Conservation (phyloP, 2,113 vertebrate genomes). For the Crotophaga sulcirostris region DNA sequence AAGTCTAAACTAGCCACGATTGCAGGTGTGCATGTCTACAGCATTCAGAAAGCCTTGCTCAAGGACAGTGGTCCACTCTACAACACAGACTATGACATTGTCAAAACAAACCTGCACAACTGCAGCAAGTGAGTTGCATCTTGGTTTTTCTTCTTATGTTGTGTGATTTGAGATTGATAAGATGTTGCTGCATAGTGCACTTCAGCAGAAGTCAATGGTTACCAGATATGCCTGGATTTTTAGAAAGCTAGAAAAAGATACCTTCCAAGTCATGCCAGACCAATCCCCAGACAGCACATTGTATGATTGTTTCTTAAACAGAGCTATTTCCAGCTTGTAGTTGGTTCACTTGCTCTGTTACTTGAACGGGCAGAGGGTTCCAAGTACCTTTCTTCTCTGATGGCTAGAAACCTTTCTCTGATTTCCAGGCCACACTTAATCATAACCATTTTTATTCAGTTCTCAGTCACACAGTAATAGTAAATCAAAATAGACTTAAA, state of each 20-base stretch:
- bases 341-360: background rate
- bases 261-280: background rate
- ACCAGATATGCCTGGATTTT: background rate
- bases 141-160: background rate
- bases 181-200: background rate
- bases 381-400: background rate
- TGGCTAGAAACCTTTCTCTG: background rate
- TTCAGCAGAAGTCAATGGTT: background rate
- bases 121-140: constrained; percentile 84
- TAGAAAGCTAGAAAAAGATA: background rate
- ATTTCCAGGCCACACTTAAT: background rate
- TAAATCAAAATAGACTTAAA: background rate
- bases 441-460: background rate
- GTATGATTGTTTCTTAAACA: background rate
- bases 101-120: constrained; percentile 89
- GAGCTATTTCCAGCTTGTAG: background rate
- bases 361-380: rapidly evolving
- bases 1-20: constrained; percentile 86
- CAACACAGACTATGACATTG: constrained; percentile 91
- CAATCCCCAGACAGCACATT: background rate
- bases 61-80: constrained; percentile 93
- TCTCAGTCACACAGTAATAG: background rate
- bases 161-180: background rate
- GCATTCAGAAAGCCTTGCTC: constrained; percentile 91
- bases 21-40: constrained; percentile 92